phyloP scores from a whole-genome alignment of 2,797 vertebrate genomes.

The Saguinus oedipus region DNA sequence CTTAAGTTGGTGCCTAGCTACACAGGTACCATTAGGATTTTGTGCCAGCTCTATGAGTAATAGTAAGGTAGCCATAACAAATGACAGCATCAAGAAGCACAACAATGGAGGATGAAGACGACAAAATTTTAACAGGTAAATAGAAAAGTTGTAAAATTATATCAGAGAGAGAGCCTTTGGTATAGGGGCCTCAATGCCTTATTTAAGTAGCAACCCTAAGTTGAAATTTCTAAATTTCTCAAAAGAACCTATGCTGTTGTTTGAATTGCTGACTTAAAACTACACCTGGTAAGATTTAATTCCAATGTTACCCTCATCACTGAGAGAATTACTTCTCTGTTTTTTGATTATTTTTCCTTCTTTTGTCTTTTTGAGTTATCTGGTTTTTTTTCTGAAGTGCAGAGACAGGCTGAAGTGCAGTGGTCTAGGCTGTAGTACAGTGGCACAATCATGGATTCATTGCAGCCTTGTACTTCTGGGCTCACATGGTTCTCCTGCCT shows the following conservation, averaged over 20 bases:
- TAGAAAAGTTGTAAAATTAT: constrained; percentile 12
- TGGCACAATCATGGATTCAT: background rate
- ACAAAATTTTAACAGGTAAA: background rate
- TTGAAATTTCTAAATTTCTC: constrained; percentile 47
- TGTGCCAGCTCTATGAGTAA: background rate
- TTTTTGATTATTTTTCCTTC: background rate
- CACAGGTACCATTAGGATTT: background rate
- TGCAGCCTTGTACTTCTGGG: background rate
- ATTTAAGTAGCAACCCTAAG: background rate
- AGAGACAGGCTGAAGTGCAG: background rate
- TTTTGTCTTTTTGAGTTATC: background rate
- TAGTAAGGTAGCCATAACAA: constrained; percentile 25
- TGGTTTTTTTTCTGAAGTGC: background rate
- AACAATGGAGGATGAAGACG: background rate
- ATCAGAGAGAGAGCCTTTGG: background rate
- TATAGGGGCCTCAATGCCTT: background rate
- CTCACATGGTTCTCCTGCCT: background rate
- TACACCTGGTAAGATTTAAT: background rate
- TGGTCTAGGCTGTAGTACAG: background rate
- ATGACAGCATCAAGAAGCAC: background rate
- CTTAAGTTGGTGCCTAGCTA: background rate
- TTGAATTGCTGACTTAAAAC: background rate
- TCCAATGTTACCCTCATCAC: background rate
- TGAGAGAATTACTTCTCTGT: background rate
- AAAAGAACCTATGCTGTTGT: background rate